Conservation (phyloP, 2,113 vertebrate species). For the Salvelinus namaycush region DNA sequence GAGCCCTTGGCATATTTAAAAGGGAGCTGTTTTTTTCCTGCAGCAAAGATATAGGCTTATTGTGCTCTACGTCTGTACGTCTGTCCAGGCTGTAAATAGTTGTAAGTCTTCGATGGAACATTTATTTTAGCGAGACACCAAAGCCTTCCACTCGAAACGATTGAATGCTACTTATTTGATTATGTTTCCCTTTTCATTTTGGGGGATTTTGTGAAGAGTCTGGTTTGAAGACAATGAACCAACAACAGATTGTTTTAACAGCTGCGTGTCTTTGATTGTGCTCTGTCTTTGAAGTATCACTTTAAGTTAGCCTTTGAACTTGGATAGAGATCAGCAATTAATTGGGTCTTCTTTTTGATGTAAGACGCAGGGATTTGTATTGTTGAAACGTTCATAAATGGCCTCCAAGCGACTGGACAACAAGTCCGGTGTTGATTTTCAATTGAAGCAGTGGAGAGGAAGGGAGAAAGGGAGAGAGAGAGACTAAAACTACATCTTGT, state of each 20-base stretch:
- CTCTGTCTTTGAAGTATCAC: slow-evolving; percentile 96
- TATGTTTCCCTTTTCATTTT: slow-evolving; percentile 71
- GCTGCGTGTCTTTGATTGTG: slow-evolving; percentile 99
- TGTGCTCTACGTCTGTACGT: slow-evolving; percentile 60
- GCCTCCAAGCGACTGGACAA: slow-evolving; percentile 83
- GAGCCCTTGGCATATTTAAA: slow-evolving; percentile 67
- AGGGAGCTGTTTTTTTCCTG: slow-evolving; percentile 59
- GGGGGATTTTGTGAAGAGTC: slow-evolving; percentile 87
- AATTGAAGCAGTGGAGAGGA: slow-evolving; percentile 46
- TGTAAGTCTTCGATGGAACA: slow-evolving; percentile 68
- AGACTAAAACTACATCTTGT: background rate
- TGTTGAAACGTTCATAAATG: slow-evolving; percentile 93
- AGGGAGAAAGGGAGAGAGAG: slow-evolving; percentile 32
- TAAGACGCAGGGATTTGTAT: slow-evolving; percentile 91
- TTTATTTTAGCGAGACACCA: slow-evolving; percentile 71
- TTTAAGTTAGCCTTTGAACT: slow-evolving; percentile 98
- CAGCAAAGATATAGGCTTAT: slow-evolving; percentile 66
- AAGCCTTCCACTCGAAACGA: slow-evolving; percentile 67
- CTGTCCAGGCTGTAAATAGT: slow-evolving; percentile 70
- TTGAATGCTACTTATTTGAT: slow-evolving; percentile 71
- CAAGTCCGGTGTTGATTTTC: slow-evolving; percentile 73
- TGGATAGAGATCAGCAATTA: slow-evolving; percentile 99
- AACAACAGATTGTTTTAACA: slow-evolving; percentile 99
- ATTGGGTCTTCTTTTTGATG: slow-evolving; percentile 93
- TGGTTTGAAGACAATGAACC: slow-evolving; percentile 95